Base-by-base conservation (phyloP, 2,113 vertebrate species). In the Sebastes schlegelii region DNA sequence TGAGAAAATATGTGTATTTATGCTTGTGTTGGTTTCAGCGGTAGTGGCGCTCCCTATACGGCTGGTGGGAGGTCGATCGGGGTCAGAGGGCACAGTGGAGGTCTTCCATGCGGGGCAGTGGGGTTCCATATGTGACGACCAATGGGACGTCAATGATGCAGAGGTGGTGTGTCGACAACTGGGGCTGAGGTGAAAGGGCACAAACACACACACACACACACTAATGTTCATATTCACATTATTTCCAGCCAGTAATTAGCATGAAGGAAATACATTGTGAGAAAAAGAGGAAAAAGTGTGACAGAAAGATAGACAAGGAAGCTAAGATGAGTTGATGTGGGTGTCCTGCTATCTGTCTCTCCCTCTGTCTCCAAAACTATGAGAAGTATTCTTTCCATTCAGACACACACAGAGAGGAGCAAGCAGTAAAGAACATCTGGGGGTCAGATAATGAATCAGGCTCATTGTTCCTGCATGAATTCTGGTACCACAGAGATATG, bases 91-190 rank as follows among this genome's bases (percentile, higher is more conserved):
- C 86, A 95, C 97, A 58, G 97, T 99, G 42, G 98, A 99, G 89
- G 94, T 99, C 55, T 97, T 96, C 92, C 96, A 96, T 0, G 95
- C 94, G 0, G 97, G 98, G 17, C 97, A 97, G 85, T 99, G 98
- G 98, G 98, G 98, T 1, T 98, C 98, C 2, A 85, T 99, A 80
- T 99, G 98, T 62, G 98, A 99, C 0, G 97, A 99, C 90, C 97
- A 99, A 68, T 99, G 98, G 98, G 98, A 99, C 9, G 96, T 97
- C n/a, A 97, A 95, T 0, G 98, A 99, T 61, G 98, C 98, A 40
- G 98, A 99, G 90, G 98, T 99, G 68, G 93, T 99, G 89, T 99
- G 98, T 93, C 96, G 98, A 94, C 98, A 99, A 91, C 95, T 99
- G 70, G 98, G 98, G 65, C 93, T 98, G 74, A 97, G 98, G 98